Base-by-base conservation (phyloP, 2,888 invertebrate species). In the Mesopsocus fuscifrons region DNA sequence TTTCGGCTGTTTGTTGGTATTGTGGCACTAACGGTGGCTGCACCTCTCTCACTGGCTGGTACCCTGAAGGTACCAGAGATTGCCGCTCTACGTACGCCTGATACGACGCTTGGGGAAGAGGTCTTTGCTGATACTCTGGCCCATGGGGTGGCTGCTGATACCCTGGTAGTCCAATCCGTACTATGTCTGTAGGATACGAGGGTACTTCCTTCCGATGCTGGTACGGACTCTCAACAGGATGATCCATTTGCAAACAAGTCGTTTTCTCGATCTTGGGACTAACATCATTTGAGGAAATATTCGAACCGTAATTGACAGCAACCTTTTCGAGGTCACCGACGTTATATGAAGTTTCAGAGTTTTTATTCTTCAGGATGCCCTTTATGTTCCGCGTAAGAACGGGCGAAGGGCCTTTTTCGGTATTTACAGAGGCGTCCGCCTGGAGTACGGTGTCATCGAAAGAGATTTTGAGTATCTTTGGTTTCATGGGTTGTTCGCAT, bases 401-500 rank as follows among this genome's bases (percentile, higher is more conserved):
- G 6, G 26, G 26, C 11, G 26, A 26, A 11, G 26, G 26, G 26
- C 11, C 26, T 26, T 26, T 26, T 9, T 9, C 8, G 8, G 6
- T 26, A 9, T 26, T 11, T 11, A 26, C 11, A n/a, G n/a, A n/a
- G 8, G 26, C 26, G 6, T 13, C 34, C 34, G 34, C 8, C 8
- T 38, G 6, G 17, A 3, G 20, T 13, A 38, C 21, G 13, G 15
- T 17, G n/a, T 38, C 38, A 11, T 38, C 38, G 20, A 38, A 38
- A 3, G 16, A 18, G 4, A 38, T 38, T 38, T 38, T 38, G 21
- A 18, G 20, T 3, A n/a, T 38, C 38, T 38, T 38, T 38, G 38
- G 38, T 38, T 38, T 38, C 5, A 18, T 11, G 17, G 38, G 4
- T 38, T 38, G 18, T 18, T 38, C 38, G 15, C 5, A 17, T 38